Evolutionary conservation across 2,797 vertebrate genomes (phyloP).

Genomic region (Adrianichthys oophorus): DNA sequence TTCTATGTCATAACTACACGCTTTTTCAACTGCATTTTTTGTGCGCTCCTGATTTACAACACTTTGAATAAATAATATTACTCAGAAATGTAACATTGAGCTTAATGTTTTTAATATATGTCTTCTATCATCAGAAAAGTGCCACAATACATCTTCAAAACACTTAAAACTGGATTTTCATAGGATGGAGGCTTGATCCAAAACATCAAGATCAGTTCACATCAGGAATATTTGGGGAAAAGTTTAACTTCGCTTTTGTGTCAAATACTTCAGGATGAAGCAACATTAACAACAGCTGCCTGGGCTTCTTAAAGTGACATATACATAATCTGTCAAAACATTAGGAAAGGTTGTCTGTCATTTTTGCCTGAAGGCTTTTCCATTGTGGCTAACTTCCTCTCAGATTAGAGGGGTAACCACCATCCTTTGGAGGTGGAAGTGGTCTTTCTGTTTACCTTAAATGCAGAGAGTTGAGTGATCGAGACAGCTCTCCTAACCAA

Average conservation of each 20-base stretch:
- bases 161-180: no score
- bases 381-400: conserved; percentile 26
- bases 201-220: conserved; percentile 26
- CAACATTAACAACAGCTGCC: conserved; percentile 51
- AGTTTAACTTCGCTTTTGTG: conserved; percentile 29
- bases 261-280: conserved; percentile 25
- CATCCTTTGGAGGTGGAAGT: conserved; percentile 58
- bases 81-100: no score
- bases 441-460: conserved; percentile 62
- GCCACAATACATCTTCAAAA: no score
- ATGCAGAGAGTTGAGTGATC: conserved; percentile 47
- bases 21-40: no score
- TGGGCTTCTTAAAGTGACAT: conserved; percentile 39
- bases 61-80: no score
- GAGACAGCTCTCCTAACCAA: conserved; percentile 53
- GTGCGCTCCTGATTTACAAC: no score
- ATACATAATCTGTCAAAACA: conserved; percentile 59
- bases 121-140: no score
- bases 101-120: no score
- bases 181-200: conserved; percentile 16
- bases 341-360: conserved; percentile 34
- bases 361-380: conserved; percentile 40
- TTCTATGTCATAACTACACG: no score
- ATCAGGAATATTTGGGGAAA: conserved; percentile 27
- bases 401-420: conserved; percentile 55